Evolutionary conservation across 2,113 vertebrate species (phyloP).

Genomic region (Nesospiza acunhae): DNA sequence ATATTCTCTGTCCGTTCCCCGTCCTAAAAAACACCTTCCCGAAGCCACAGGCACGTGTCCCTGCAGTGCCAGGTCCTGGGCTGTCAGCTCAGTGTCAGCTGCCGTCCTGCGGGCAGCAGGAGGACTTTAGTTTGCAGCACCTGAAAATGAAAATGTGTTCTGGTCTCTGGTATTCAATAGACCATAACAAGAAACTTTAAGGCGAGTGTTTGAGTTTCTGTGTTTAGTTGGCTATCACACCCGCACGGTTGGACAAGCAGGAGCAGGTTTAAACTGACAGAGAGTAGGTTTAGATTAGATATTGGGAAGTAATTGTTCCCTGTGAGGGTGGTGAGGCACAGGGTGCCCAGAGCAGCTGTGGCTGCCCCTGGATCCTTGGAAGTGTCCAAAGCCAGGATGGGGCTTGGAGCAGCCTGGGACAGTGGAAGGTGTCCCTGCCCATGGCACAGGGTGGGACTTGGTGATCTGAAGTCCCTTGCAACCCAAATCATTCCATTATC

Average conservation of each 20-base stretch:
- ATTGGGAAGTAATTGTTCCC: not conserved
- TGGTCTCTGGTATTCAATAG: not conserved
- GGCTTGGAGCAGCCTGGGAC: not conserved
- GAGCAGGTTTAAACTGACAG: not conserved
- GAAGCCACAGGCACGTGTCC: rapidly evolving
- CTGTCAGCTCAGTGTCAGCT: not conserved
- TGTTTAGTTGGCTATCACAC: not conserved
- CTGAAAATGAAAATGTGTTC: not conserved
- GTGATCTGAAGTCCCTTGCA: not conserved
- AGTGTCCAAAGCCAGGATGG: rapidly evolving
- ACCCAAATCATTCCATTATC: too few species aligned
- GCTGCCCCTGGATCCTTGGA: not conserved
- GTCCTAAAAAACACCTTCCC: rapidly evolving
- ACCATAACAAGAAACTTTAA: rapidly evolving
- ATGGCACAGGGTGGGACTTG: not conserved
- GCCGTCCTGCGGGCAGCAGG: not conserved
- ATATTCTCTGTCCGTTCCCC: rapidly evolving
- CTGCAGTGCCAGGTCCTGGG: rapidly evolving
- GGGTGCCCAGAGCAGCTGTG: not conserved
- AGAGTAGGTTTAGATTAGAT: too few species aligned
- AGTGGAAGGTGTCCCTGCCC: not conserved
- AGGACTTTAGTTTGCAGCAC: not conserved
- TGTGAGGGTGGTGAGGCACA: rapidly evolving
- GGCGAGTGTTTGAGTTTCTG: not conserved
- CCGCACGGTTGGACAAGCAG: not conserved